Base-by-base conservation (phyloP, 2,797 vertebrate genomes). In the Premnoplex brunnescens region DNA sequence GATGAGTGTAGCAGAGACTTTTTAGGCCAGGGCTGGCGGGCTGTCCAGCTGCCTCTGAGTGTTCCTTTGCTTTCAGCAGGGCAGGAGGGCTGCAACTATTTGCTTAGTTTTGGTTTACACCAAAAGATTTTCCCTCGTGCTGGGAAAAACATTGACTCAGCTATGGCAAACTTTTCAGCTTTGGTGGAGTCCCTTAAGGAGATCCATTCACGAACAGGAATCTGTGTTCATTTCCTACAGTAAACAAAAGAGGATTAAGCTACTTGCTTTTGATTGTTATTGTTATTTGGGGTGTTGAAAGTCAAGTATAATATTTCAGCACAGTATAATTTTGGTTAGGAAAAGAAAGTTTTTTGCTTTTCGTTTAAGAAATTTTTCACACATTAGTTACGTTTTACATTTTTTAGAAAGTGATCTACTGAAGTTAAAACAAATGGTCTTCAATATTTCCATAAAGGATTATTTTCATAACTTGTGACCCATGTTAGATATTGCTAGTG, bases 401-500 rank as follows among this genome's bases (percentile, higher is more conserved):
- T 84, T 89, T 71, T 64, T 3, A 1, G 27, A 46, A 89, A 76
- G 36, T 19, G 23, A 76, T 51, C 48, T 79, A 12, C 34, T 86
- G 52, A 88, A 82, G 37, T 91, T 94, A 92, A 92, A 96, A 87
- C 59, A 90, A 91, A 66, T 36, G 55, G 15, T 82, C 85, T 49
- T 4, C 6, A 58, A 20, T 82, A 46, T 75, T 76, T 88, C 37
- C 30, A 3, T 63, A 75, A 92, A 93, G 58, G 32, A 85, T 87
- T 92, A 37, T 92, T 90, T 86, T 95, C 20, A 23, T 89, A 95
- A 83, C 30, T 72, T 58, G 71, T 79, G 60, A 62, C 21, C 51
- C 9, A 12, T 74, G 72, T 72, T 93, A 71, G 73, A 27, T 78
- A 75, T 36, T 78, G 59, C 43, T 93, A 60, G 21, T 82, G 44